Conservation (phyloP, 1,140 invertebrate species). For the Aculops lycopersici region DNA sequence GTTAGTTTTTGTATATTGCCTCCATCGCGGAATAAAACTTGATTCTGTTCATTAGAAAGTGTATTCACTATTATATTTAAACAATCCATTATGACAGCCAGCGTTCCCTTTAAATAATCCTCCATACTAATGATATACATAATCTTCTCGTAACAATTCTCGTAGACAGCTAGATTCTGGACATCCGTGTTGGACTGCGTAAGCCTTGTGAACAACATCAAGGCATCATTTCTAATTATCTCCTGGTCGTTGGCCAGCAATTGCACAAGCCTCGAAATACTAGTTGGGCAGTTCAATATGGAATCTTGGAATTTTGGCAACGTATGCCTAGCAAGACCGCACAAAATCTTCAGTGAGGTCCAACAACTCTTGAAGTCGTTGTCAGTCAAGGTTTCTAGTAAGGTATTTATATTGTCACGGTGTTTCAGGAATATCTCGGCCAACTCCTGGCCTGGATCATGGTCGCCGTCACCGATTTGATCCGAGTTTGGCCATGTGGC, state of each 20-base stretch:
- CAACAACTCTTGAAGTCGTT: slow-evolving; percentile 70
- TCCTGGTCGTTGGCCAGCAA: slow-evolving; percentile 64
- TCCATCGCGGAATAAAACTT: slow-evolving; percentile 93
- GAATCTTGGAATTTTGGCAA: slow-evolving; percentile 77
- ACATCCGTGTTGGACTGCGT: slow-evolving; percentile 88
- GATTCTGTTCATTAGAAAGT: slow-evolving; percentile 81
- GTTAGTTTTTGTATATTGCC: slow-evolving; percentile 57
- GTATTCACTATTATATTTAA: slow-evolving; percentile 73
- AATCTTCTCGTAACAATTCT: slow-evolving; percentile 84
- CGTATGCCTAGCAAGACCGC: slow-evolving; percentile 36
- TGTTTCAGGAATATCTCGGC: slow-evolving; percentile 93
- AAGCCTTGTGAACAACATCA: slow-evolving; percentile 64
- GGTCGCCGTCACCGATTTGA: neutral
- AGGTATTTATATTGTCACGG: slow-evolving; percentile 42
- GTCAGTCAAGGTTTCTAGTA: slow-evolving; percentile 60
- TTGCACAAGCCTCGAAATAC: slow-evolving; percentile 91
- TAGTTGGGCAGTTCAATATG: slow-evolving; percentile 71
- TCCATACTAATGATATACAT: slow-evolving; percentile 73
- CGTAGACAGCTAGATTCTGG: slow-evolving; percentile 97
- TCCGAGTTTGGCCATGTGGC: neutral
- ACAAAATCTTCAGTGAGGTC: slow-evolving; percentile 51
- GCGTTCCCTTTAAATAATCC: slow-evolving; percentile 57
- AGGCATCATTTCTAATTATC: slow-evolving; percentile 76
- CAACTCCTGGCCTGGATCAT: slow-evolving; percentile 53
- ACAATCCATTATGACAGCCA: slow-evolving; percentile 88